phyloP scores from a whole-genome alignment of 1,140 invertebrate genomes.

The Atta colombica region DNA sequence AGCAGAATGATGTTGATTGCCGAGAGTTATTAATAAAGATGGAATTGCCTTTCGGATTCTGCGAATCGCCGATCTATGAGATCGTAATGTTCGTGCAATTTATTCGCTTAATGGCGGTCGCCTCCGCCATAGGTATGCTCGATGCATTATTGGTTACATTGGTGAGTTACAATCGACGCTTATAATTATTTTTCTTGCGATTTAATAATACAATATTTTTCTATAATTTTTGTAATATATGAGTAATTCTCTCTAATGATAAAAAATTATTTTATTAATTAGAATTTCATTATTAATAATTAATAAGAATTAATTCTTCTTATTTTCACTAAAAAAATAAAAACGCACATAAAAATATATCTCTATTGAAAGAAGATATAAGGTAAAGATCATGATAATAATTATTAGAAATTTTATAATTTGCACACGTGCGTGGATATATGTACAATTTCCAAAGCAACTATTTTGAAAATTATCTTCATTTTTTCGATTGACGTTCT shows the following conservation, averaged over 20 bases:
- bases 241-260: background rate
- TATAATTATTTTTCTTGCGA: background rate
- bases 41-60: conserved; percentile 59
- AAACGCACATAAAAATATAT: no score
- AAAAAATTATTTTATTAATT: background rate
- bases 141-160: conserved; percentile 55
- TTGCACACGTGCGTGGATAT: no score
- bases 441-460: no score
- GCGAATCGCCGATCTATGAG: conserved; percentile 47
- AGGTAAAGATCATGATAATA: no score
- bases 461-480: no score
- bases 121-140: conserved; percentile 20
- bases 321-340: background rate
- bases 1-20: background rate
- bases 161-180: conserved; percentile 45
- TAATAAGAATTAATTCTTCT: background rate
- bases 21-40: conserved; percentile 63
- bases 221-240: conserved; percentile 15
- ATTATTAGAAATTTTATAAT: no score
- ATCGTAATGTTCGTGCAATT: conserved; percentile 44
- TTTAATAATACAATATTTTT: background rate
- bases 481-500: no score
- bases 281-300: background rate
- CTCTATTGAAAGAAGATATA: no score
- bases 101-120: conserved; percentile 34